Evolutionary conservation across 2,797 vertebrate species (phyloP).

Genomic region (Menidia menidia): DNA sequence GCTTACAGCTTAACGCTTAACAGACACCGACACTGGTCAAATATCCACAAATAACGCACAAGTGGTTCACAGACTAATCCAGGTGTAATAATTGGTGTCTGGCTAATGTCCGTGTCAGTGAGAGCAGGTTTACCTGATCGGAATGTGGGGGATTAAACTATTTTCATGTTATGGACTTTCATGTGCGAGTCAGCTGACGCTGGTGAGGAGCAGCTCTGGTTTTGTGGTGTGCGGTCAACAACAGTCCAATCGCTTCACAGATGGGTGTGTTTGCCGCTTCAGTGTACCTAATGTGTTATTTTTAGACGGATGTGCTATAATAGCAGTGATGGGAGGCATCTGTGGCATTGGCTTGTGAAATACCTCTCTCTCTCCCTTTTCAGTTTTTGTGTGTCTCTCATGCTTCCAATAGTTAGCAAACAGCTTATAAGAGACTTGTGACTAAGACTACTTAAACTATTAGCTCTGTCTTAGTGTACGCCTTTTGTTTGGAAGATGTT

Average conservation of each 20-base stretch:
- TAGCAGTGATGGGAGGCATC: slow-evolving; percentile 51
- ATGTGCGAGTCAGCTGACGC: slow-evolving; percentile 6
- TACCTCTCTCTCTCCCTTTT: slow-evolving; percentile 17
- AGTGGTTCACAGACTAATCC: background rate
- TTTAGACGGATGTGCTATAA: slow-evolving; percentile 63
- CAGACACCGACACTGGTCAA: background rate
- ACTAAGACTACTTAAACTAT: slow-evolving; percentile 59
- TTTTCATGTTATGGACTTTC: background rate
- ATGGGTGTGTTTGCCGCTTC: slow-evolving; percentile 30
- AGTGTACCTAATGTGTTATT: slow-evolving; percentile 66
- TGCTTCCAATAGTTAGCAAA: slow-evolving; percentile 32
- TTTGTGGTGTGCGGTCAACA: slow-evolving; percentile 11
- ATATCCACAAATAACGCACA: background rate
- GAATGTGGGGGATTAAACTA: background rate
- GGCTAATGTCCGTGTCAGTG: background rate
- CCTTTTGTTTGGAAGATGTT: slow-evolving; percentile 33
- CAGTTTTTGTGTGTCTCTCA: slow-evolving; percentile 33
- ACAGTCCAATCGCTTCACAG: slow-evolving; percentile 19
- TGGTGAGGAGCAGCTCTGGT: slow-evolving; percentile 8
- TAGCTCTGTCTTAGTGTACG: slow-evolving; percentile 16
- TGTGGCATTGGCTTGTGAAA: slow-evolving; percentile 47
- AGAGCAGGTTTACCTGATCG: background rate
- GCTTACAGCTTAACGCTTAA: no score
- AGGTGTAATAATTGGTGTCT: background rate
- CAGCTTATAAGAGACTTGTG: slow-evolving; percentile 73